Conservation (phyloP, 2,888 invertebrate genomes). For the Adelognathus sp. region DNA sequence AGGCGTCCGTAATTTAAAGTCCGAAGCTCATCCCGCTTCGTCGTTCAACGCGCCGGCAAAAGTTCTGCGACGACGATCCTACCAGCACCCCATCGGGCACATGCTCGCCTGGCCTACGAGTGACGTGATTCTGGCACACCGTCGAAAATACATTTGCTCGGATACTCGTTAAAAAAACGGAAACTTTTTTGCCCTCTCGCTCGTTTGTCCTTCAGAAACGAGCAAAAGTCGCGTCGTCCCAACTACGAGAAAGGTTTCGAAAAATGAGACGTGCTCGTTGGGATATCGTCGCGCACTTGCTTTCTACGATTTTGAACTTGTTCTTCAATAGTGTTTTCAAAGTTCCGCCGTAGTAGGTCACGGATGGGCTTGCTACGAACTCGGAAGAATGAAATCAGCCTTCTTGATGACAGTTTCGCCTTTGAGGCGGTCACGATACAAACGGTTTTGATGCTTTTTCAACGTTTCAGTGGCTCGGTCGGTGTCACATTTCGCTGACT, state of each 20-base stretch:
- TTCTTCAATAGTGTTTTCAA: neutral
- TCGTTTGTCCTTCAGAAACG: slow-evolving; percentile 5
- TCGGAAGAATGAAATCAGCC: neutral
- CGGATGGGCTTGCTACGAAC: neutral
- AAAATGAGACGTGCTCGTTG: slow-evolving; percentile 11
- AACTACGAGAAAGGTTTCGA: slow-evolving; percentile 20
- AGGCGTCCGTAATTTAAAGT: slow-evolving; percentile 67
- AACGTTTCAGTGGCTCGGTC: no score
- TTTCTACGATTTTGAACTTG: neutral
- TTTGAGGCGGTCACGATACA: neutral
- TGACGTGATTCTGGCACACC: slow-evolving; percentile 31
- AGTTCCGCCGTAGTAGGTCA: neutral
- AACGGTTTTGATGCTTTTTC: neutral
- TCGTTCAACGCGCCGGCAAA: slow-evolving; percentile 44
- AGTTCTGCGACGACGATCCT: slow-evolving; percentile 36
- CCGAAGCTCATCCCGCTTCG: slow-evolving; percentile 27
- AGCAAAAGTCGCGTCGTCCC: slow-evolving; percentile 14
- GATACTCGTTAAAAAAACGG: neutral
- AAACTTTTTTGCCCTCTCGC: neutral
- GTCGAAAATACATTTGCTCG: slow-evolving; percentile 1
- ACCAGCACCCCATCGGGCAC: slow-evolving; percentile 5
- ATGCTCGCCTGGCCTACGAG: slow-evolving; percentile 23
- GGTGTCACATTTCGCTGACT: no score
- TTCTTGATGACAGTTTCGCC: neutral
- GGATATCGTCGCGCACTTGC: slow-evolving; percentile 30